Base-by-base conservation (phyloP, 2,797 vertebrate species). In the Coregonus sp. region DNA sequence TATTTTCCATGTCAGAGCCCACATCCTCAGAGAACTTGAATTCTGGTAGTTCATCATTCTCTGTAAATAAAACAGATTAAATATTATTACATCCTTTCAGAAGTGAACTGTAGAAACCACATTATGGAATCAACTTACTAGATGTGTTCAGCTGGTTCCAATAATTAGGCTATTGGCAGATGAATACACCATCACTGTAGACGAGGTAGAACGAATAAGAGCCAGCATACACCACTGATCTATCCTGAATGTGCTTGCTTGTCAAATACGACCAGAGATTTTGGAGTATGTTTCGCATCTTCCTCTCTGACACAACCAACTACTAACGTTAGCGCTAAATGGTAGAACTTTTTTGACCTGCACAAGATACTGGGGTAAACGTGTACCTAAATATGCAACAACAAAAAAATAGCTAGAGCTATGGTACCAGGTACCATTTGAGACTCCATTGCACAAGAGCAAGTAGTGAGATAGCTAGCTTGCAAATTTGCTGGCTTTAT, bases 1-100 rank as follows among this genome's bases (percentile, higher is more conserved):
- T 84, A 76, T 88, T 86, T 54, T 90, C 93, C n/a, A 81, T 14
- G 0, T 89, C 87, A 0, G 86, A 76, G 72, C 71, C 4, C 0
- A 51, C n/a, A 40, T 89, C 82, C 69, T 92, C 89, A 35, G 86
- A 74, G 78, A 83, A 33, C 2, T 76, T 33, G 51, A 87, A 74
- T 72, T 88, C 90, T 70, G 71, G 25, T 0, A 80, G 70, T 14
- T 89, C 90, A 0, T 84, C 85, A 54, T 75, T 82, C 20, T 89
- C 92, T 93, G 74, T 16, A 66, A 84, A 72, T 7, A 74, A 5
- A 71, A 33, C 2, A 61, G 0, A 2, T 31, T 31, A 37, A 7
- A 59, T 59, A 59, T 20, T 20, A 59, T 47, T 11, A 31, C 12
- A 16, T 31, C 1, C 9, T 25, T 65, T 50, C 20, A 50, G 2